A percentile compares a stretch with the other conserved stretches of the same genome.
Conservation (phyloP, 2,113 vertebrate genomes). For the Addax nasomaculatus region DNA sequence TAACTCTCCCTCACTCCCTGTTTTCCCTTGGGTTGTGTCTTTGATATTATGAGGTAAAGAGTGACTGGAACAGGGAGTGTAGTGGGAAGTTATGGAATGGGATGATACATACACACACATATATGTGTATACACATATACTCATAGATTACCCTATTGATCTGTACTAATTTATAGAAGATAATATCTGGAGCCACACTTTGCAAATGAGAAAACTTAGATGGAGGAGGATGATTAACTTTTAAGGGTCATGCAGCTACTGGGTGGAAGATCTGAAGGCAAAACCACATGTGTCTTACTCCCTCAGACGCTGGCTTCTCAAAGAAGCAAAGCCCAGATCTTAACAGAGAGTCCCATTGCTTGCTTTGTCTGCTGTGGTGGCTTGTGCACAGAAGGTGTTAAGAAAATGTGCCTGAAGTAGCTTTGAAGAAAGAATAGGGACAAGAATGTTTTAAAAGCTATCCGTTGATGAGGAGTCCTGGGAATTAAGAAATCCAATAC, state of each 20-base stretch:
- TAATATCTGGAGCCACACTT: neutral
- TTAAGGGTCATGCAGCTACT: neutral
- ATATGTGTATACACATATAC: neutral
- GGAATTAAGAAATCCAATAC: conserved; percentile 26
- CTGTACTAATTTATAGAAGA: neutral
- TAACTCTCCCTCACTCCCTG: neutral
- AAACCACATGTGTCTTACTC: neutral
- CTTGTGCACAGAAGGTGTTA: neutral
- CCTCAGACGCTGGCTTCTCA: neutral
- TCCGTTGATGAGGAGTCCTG: neutral
- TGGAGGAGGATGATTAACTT: neutral
- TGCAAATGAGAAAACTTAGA: neutral
- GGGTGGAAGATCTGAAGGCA: neutral
- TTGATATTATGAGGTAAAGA: neutral
- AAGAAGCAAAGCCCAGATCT: neutral
- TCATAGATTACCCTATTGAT: neutral
- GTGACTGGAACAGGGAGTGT: neutral
- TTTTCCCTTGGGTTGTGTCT: neutral
- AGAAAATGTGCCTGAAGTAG: neutral
- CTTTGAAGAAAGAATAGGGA: neutral
- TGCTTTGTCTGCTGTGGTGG: neutral
- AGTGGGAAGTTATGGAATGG: too few relatives aligned
- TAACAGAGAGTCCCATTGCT: neutral
- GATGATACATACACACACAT: neutral
- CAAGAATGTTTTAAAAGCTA: neutral